Base-by-base conservation (phyloP, 2,113 vertebrate genomes). In the Pandion haliaetus region DNA sequence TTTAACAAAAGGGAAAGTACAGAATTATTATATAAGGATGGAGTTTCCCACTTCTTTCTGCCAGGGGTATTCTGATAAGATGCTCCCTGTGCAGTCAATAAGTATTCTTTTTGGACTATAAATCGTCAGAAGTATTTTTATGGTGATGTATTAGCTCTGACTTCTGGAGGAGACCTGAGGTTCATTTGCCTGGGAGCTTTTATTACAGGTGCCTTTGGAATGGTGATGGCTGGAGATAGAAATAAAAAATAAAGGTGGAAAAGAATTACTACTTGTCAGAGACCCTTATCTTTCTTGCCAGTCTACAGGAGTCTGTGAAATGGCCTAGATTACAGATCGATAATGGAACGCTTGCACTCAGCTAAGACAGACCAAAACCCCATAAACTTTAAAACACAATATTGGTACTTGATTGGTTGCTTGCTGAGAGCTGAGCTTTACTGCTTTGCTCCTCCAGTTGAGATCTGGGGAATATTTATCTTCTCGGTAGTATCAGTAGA, bases 231-330 rank as follows among this genome's bases (percentile, higher is more conserved):
- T 91, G 55, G 40, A 74, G 76, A 74, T 31, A 82, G 72, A 89
- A 82, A 87, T 89, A 18, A 95, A 93, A 95, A 95, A 71, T 50
- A 91, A 78, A 90, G 42, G 50, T 88, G 55, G 90, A 67, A 91
- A 83, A 85, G 76, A 93, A 93, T 82, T 93, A 61, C 84, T 66
- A 8, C 72, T 93, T 94, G 92, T 93, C 92, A 83, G 82, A 83
- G 38, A 92, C 55, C 54, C 31, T 92, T 92, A 82, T 88, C 69
- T 96, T 86, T 82, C 65, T 82, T 90, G 82, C 31, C 67, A 5
- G 67, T 83, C 86, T 57, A 4, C n/a, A 24, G 44, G 34, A 31
- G 31, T 67, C 58, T 92, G 50, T 81, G 92, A 95, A 93, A 86
- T 78, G 38, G 72, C 65, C 86, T 54, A 26, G 83, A 83, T 65